phyloP scores from a whole-genome alignment of 1,140 invertebrate genomes.

The Ceratitis capitata region DNA sequence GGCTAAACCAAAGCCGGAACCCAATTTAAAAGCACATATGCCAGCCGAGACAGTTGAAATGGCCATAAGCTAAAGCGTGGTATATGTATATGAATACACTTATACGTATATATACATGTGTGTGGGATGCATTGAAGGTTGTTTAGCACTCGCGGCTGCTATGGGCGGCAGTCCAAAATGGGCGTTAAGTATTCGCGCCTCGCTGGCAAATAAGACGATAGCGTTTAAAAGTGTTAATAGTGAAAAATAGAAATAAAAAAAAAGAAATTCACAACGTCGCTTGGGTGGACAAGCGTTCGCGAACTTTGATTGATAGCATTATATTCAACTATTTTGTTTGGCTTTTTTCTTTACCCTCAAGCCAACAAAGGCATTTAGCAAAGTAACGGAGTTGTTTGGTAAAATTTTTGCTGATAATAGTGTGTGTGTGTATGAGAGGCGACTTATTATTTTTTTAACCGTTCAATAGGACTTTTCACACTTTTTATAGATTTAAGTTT shows the following conservation, averaged over 20 bases:
- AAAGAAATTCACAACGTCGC: not conserved
- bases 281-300: slow-evolving; percentile 24
- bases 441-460: not conserved
- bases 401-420: not conserved
- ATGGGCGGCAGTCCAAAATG: not conserved
- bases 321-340: not conserved
- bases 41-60: not conserved
- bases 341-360: not conserved
- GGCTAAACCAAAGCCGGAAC: not conserved
- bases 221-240: not conserved
- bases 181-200: slow-evolving; percentile 32
- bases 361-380: not conserved
- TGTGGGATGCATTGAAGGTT: not conserved
- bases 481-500: not conserved
- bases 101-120: no score
- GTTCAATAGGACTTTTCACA: not conserved
- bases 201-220: not conserved
- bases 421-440: not conserved
- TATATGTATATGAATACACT: no score
- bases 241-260: not conserved
- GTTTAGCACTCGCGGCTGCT: not conserved
- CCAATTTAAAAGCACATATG: not conserved
- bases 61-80: not conserved
- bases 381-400: not conserved
- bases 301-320: slow-evolving; percentile 14